phyloP scores from a whole-genome alignment of 2,113 vertebrate species.

The Apodemus sylvaticus region DNA sequence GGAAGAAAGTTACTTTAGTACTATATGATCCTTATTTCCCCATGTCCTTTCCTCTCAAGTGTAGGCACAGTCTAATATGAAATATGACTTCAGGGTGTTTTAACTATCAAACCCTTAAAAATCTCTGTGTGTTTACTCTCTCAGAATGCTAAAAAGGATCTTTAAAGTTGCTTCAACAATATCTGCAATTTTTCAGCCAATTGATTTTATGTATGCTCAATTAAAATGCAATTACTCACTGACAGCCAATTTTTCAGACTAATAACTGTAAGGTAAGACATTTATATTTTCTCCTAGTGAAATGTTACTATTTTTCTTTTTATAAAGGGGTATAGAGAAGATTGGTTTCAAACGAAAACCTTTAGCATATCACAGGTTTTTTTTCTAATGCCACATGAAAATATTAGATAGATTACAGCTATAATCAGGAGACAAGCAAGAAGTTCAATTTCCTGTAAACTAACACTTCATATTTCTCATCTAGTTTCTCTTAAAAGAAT shows the following conservation, averaged over 20 bases:
- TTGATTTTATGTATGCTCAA: conserved; percentile 82
- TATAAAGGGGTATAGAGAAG: not conserved
- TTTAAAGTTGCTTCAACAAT: conserved; percentile 72
- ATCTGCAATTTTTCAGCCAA: conserved; percentile 69
- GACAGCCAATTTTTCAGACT: conserved; percentile 79
- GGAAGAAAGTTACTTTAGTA: not conserved
- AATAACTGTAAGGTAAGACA: conserved; percentile 71
- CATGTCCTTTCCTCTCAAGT: not conserved
- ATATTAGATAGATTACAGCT: not conserved
- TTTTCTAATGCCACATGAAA: not conserved
- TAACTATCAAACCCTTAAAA: conserved; percentile 13
- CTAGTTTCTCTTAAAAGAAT: not conserved
- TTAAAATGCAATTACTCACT: conserved; percentile 80
- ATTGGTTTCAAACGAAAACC: conserved; percentile 40
- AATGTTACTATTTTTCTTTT: conserved; percentile 56
- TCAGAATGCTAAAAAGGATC: not conserved
- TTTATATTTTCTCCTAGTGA: conserved; percentile 55
- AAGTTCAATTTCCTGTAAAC: not conserved
- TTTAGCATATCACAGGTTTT: conserved; percentile 36
- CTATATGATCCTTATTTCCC: not conserved
- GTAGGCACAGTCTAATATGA: not conserved
- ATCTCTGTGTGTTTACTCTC: not conserved
- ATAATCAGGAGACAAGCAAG: not conserved
- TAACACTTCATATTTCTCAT: not conserved
- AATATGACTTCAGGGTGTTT: not conserved